A percentile compares a stretch with the other conserved stretches of the same genome.
These are phyloP conservation scores for Pocillopora meandrina DNA, from an alignment of 92 coral and sea anemone genomes.

Conservation along the genomic window DNA sequence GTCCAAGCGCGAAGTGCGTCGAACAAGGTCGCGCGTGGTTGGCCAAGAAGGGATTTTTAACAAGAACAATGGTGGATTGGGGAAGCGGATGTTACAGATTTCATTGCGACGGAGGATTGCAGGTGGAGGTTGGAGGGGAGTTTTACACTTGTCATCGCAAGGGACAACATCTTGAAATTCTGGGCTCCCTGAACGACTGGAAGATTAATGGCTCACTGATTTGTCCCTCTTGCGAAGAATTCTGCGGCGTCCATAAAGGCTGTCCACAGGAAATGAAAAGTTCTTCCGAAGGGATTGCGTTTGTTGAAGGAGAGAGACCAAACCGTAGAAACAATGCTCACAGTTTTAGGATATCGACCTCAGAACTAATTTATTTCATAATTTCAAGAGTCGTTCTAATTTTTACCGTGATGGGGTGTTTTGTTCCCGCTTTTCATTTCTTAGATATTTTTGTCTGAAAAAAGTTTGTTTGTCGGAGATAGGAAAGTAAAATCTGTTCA, in stretches of 20 bases:
- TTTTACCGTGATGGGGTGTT: slow-evolving; percentile 7
- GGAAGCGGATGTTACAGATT: slow-evolving; percentile 95
- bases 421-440: slow-evolving; percentile 17
- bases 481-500: no score
- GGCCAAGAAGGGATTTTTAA: slow-evolving; percentile 80
- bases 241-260: slow-evolving; percentile 73
- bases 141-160: slow-evolving; percentile 66
- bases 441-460: not conserved
- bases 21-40: slow-evolving; percentile 90
- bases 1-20: slow-evolving; percentile 71
- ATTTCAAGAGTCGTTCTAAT: slow-evolving; percentile 19
- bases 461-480: not conserved
- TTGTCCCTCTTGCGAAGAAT: slow-evolving; percentile 83
- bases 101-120: slow-evolving; percentile 72
- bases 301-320: slow-evolving; percentile 37
- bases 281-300: slow-evolving; percentile 49
- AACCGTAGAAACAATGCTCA: slow-evolving; percentile 9
- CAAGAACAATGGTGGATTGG: slow-evolving; percentile 99
- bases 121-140: slow-evolving; percentile 71
- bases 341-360: slow-evolving; percentile 5
- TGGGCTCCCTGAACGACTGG: slow-evolving; percentile 82
- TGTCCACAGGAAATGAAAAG: slow-evolving; percentile 59
- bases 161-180: slow-evolving; percentile 78
- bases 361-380: slow-evolving; percentile 3
- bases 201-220: slow-evolving; percentile 78